Evolutionary conservation across 1,140 invertebrate genomes (phyloP).

Genomic region (Marisa cornuarietis): DNA sequence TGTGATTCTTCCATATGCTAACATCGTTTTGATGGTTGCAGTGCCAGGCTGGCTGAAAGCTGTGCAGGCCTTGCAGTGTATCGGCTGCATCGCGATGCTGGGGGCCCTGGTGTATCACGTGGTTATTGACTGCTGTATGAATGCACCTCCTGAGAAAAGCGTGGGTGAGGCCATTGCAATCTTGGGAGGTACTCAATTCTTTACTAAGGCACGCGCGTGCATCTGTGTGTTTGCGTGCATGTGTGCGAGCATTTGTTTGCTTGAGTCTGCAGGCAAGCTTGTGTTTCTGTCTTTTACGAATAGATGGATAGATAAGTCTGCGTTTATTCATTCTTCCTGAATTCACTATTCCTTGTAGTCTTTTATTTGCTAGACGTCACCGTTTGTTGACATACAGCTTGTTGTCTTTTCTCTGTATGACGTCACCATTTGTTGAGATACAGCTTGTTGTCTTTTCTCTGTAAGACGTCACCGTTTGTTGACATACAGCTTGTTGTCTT

Average conservation of each 20-base stretch:
- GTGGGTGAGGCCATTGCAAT: not conserved
- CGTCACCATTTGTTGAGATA: not conserved
- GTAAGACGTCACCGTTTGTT: not conserved
- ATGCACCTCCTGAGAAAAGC: not conserved
- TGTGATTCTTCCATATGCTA: too few species aligned
- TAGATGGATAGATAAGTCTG: not conserved
- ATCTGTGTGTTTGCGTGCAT: too few species aligned
- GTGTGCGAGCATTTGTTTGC: too few species aligned
- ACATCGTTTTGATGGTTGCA: not conserved
- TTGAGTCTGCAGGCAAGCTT: too few species aligned
- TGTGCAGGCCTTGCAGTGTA: slow-evolving; percentile 1
- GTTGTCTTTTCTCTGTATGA: too few species aligned
- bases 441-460: not conserved
- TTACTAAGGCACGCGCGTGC: not conserved
- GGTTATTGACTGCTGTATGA: not conserved
- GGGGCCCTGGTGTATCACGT: not conserved
- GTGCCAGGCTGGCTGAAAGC: not conserved
- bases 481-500: not conserved
- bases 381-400: not conserved
- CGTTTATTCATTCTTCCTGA: not conserved
- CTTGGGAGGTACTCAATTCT: not conserved
- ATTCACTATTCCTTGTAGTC: not conserved
- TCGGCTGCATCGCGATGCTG: not conserved
- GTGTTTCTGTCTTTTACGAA: not conserved
- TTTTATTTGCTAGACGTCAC: not conserved